These are phyloP conservation scores for Streptopelia turtur DNA, from an alignment of 2,797 vertebrate species.

Conservation along the genomic window DNA sequence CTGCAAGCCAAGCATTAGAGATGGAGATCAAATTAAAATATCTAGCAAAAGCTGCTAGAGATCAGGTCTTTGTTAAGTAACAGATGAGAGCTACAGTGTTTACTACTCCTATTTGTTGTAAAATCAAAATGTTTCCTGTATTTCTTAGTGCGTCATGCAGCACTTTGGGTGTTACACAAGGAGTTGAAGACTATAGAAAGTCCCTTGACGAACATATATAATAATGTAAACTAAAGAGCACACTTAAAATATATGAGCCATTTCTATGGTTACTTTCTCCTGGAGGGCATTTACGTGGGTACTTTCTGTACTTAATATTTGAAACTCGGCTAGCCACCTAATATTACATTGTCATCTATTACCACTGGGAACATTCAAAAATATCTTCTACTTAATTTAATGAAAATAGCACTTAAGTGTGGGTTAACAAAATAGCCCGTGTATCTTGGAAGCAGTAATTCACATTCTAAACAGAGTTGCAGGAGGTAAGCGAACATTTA, in stretches of 20 bases:
- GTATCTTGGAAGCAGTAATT: neutral
- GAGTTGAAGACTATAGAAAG: neutral
- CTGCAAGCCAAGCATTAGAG: neutral
- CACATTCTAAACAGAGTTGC: neutral
- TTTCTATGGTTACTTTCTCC: constrained; percentile 12
- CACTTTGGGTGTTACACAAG: neutral
- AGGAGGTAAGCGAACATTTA: neutral
- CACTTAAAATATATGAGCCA: neutral
- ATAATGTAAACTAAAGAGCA: neutral
- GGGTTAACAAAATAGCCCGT: neutral
- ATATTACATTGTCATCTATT: neutral
- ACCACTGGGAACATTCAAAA: neutral
- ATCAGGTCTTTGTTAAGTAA: neutral
- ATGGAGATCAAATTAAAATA: neutral
- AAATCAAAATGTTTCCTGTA: neutral
- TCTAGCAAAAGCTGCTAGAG: neutral
- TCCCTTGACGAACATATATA: neutral
- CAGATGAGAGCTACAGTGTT: neutral
- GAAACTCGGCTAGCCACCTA: neutral
- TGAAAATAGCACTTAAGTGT: neutral
- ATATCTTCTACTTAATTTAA: neutral
- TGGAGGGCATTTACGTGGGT: neutral
- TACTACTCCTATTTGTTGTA: neutral
- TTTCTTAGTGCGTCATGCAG: neutral
- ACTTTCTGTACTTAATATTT: neutral